These are phyloP conservation scores for Haliclona indistincta DNA, from an alignment of 37 sponge, comb jelly and placozoan species.

Conservation along the genomic window DNA sequence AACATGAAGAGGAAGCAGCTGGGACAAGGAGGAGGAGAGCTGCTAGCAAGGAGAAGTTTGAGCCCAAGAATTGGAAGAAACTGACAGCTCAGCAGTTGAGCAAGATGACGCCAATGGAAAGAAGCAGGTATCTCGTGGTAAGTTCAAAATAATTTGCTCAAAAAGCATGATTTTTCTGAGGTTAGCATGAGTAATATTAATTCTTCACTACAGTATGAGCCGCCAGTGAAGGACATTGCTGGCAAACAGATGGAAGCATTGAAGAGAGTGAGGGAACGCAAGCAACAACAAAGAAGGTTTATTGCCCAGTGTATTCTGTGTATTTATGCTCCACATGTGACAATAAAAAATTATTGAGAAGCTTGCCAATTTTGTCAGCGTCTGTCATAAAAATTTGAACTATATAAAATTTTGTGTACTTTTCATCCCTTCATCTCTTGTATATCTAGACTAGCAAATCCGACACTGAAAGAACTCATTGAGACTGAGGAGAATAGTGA, in stretches of 20 bases:
- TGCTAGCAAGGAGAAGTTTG: slow-evolving; percentile 34
- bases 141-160: slow-evolving; percentile 14
- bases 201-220: slow-evolving; percentile 51
- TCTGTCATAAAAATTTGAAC: neutral
- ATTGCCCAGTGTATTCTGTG: too few species aligned
- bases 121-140: slow-evolving; percentile 73
- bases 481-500: slow-evolving; percentile 64
- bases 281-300: slow-evolving; percentile 18
- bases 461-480: slow-evolving; percentile 28
- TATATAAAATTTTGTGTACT: neutral
- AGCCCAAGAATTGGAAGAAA: slow-evolving; percentile 57
- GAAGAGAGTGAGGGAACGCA: slow-evolving; percentile 34
- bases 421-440: neutral
- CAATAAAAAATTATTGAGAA: neutral
- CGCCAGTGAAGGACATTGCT: slow-evolving; percentile 45
- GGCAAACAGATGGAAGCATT: slow-evolving; percentile 41
- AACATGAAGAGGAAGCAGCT: neutral
- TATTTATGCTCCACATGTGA: neutral
- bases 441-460: slow-evolving; percentile 32
- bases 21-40: neutral
- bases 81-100: slow-evolving; percentile 30
- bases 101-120: slow-evolving; percentile 31
- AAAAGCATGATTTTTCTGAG: too few species aligned
- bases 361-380: neutral
- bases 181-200: neutral